Conservation (phyloP, 2,888 invertebrate species). For the Lottia scabra region DNA sequence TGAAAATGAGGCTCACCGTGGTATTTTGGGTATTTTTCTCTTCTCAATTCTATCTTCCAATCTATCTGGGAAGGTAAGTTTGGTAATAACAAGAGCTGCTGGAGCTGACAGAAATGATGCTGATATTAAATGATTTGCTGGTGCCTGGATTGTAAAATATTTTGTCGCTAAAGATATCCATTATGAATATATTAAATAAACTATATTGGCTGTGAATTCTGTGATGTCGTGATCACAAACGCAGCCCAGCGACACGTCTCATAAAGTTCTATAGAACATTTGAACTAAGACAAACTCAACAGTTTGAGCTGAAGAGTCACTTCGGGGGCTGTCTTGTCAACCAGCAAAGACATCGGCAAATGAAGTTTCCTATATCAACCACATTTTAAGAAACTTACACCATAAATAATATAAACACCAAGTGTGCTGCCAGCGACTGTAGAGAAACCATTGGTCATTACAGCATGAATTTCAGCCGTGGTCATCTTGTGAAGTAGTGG, state of each 20-base stretch:
- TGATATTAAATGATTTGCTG: slow-evolving; percentile 87
- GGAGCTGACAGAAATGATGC: slow-evolving; percentile 98
- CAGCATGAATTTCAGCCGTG: slow-evolving; percentile 42
- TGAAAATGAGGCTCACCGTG: too few relatives aligned
- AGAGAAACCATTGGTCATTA: slow-evolving; percentile 52
- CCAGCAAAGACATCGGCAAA: too few relatives aligned
- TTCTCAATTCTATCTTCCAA: slow-evolving; percentile 16
- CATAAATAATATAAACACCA: slow-evolving; percentile 37
- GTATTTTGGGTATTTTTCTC: neutral
- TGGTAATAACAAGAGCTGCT: slow-evolving; percentile 88
- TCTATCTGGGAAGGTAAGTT: slow-evolving; percentile 88
- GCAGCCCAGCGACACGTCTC: too few relatives aligned
- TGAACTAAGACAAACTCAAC: too few relatives aligned
- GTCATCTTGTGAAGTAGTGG: slow-evolving; percentile 79
- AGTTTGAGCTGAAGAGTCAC: too few relatives aligned
- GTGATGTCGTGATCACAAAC: too few relatives aligned
- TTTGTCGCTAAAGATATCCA: too few relatives aligned
- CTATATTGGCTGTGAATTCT: too few relatives aligned
- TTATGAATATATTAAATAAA: too few relatives aligned
- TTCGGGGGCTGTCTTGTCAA: too few relatives aligned
- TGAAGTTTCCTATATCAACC: too few relatives aligned
- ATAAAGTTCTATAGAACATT: too few relatives aligned
- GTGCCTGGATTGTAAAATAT: slow-evolving; percentile 38
- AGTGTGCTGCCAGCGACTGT: slow-evolving; percentile 46
- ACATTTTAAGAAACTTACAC: slow-evolving; percentile 30